Percentiles rank a stretch among this genome's conserved stretches.
These are phyloP conservation scores for Trypoxylus dichotomus DNA, from an alignment of 1,140 invertebrate genomes.

Conservation along the genomic window DNA sequence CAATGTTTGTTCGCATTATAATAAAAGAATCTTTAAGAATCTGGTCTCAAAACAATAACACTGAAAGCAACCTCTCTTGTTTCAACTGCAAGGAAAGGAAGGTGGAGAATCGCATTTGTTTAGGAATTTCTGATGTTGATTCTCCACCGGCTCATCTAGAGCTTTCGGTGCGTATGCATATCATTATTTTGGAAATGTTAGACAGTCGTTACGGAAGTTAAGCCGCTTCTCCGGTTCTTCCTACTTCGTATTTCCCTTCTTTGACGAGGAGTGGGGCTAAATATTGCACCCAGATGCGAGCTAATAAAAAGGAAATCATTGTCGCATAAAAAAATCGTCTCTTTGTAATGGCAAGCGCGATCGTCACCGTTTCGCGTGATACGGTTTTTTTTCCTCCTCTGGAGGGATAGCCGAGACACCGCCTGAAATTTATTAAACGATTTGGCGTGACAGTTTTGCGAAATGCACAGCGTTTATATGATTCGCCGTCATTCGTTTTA, in stretches of 20 bases:
- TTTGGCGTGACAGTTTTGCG: not conserved
- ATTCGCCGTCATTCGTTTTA: not conserved
- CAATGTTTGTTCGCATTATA: constrained; percentile 10
- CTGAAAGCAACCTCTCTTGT: not conserved
- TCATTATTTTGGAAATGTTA: constrained; percentile 20
- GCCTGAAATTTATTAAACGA: constrained; percentile 12
- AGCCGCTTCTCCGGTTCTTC: not conserved
- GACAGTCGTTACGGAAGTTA: constrained; percentile 17
- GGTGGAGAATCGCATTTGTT: not conserved
- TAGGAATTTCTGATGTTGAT: constrained; percentile 19
- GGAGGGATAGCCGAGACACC: not conserved
- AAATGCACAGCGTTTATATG: not conserved
- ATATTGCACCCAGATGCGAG: constrained; percentile 21
- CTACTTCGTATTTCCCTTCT: not conserved
- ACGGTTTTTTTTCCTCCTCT: not conserved
- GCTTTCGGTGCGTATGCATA: constrained; percentile 23
- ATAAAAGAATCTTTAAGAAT: constrained; percentile 26
- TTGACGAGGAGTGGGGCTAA: not conserved
- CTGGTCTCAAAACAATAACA: constrained; percentile 19
- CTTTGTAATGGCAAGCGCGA: constrained; percentile 15
- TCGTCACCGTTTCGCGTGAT: constrained; percentile 10
- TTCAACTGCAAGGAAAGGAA: not conserved
- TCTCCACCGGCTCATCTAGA: constrained; percentile 14
- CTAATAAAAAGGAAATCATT: constrained; percentile 22
- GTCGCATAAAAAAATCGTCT: constrained; percentile 23